These are phyloP conservation scores for Azemiops feae DNA, from an alignment of 2,113 vertebrate species.

Conservation along the genomic window DNA sequence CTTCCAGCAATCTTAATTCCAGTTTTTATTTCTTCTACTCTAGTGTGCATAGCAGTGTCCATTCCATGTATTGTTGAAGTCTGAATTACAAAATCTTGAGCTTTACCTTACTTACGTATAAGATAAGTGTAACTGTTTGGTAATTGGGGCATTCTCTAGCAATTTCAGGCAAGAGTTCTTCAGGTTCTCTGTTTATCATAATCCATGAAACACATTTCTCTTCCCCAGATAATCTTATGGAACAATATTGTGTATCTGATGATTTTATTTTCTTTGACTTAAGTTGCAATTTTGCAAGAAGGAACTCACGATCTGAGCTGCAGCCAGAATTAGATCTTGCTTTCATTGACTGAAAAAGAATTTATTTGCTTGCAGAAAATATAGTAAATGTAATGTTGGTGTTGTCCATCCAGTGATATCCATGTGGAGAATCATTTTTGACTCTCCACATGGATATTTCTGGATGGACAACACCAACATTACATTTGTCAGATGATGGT, in stretches of 20 bases:
- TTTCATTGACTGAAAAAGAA: background rate
- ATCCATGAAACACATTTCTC: background rate
- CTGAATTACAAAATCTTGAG: background rate
- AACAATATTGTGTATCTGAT: background rate
- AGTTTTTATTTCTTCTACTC: background rate
- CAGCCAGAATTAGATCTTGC: background rate
- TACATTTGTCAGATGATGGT: background rate
- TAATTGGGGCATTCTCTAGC: background rate
- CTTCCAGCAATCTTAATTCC: background rate
- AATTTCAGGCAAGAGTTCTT: background rate
- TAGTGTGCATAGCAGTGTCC: background rate
- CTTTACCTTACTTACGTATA: background rate
- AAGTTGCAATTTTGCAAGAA: background rate
- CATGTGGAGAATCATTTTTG: background rate
- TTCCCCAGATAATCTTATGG: background rate
- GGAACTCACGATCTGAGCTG: background rate
- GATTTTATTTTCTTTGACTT: background rate
- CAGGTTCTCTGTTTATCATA: background rate
- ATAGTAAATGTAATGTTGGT: background rate
- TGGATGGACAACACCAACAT: too few species aligned
- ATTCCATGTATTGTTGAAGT: background rate
- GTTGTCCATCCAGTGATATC: background rate
- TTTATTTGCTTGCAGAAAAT: background rate
- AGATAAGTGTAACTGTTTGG: background rate
- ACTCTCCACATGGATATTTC: background rate